Base-by-base conservation (phyloP, 1,140 invertebrate species). In the Drosophila melanica region DNA sequence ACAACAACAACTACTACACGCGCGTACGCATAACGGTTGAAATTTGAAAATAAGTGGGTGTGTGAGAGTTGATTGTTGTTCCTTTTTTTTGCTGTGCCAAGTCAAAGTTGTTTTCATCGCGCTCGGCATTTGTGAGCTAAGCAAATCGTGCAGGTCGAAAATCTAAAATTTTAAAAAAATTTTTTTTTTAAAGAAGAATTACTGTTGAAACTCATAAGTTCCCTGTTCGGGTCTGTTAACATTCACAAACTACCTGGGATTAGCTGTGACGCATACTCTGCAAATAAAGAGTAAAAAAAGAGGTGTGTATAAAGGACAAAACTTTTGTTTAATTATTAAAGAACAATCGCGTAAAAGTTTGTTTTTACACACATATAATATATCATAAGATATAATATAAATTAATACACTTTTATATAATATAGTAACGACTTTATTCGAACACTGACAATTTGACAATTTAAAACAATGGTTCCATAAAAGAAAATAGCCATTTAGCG, bases 271-370 rank as follows among this genome's bases (percentile, higher is more conserved):
- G 37, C 48, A 59, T 48, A 50, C 64, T 27, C 42, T 20, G 44
- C 47, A 59, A 80, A 55, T 12, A 47, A n/a, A 37, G 11, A 14
- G 16, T 5, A 35, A 37, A 39, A 55, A 63, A 39, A 74, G 75
- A 81, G 69, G 79, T 81, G 44, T 82, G 79, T 81, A 50, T 51
- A 60, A 66, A 55, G 55, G n/a, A 6, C 6, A 0, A 6, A 8
- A 8, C 18, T 27, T 27, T 27, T 27, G 4, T 27, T 27, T 27
- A 27, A 27, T 27, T 27, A 4, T 27, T 5, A 2, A 27, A 27
- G 4, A 27, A 4, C 3, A 27, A 5, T 27, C 23, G 23, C 23
- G 3, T 27, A 5, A 27, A 27, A 27, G 4, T 27, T 27, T 1
- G 2, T 27, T 27, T 27, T 27, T 4, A 27, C 0, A 27, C 4